Evolutionary conservation across 1,140 invertebrate species (phyloP), one percentile per base, ranked within the genome.

Genomic region (Gryllus bimaculatus): DNA sequence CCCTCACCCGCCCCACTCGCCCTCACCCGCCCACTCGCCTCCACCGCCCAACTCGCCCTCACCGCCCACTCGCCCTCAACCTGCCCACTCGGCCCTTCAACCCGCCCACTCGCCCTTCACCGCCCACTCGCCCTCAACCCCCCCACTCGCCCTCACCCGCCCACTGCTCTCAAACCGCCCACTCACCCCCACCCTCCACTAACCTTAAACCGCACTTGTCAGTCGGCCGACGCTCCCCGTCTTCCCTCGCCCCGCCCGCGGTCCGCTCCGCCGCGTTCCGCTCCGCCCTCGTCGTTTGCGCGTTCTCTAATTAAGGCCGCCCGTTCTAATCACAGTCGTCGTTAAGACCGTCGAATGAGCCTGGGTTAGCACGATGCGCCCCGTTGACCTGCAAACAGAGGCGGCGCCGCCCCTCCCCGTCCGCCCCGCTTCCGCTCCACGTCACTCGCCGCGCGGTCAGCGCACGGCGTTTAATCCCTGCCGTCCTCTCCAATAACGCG

Each of bases 281-380:
- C 54, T 18, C 10, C 54, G 18, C 54, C 54, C 54, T 66, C 18
- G 10, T 18, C 54, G 10, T 66, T 66, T 0, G 0, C 54, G 18
- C 54, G 18, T 10, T 66, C 54, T 18, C 54, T 66, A 66, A 66
- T 66, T 66, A 66, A 66, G 54, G 54, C 54, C 54, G 18, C 54
- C 54, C 54, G 10, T 13, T 66, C 18, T 66, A 66, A 66, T 66
- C 10, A 66, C 54, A 66, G 10, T 66, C 10, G 54, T 18, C 54
- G 54, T 66, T 66, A 66, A 66, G 54, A 66, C 54, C 54, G 54
- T 66, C 54, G 54, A 66, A 66, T 66, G 54, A 66, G 54, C 54
- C 18, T 1, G 0, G 18, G 54, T 66, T n/a, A 66, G 54, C 18
- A 66, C 10, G 54, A 66, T 7, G 54, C 18, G 54, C 54, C 54